Base-by-base conservation (phyloP, 2,797 vertebrate genomes). In the Esox masquinongy region DNA sequence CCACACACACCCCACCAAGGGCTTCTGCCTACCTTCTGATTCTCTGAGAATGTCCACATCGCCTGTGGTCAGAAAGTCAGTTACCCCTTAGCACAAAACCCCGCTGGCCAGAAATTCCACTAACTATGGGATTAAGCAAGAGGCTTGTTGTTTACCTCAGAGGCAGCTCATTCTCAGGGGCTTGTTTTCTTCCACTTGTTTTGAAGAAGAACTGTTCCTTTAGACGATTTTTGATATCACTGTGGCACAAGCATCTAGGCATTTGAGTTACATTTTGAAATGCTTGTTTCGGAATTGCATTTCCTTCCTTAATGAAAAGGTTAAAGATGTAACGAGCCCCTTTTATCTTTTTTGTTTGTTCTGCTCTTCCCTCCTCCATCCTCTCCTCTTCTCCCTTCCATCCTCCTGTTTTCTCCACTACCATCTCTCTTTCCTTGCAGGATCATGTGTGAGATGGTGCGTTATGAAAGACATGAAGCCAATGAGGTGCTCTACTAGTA, bases 401-500 rank as follows among this genome's bases (percentile, higher is more conserved):
- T 22, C 26, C 17, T 19, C 7, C 68, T 63, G 66, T 67, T 66
- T 56, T 34, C 39, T 75, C n/a, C 64, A 15, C 43, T 51, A n/a
- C 76, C 68, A 36, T 75, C 16, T 68, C 1, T 4, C n/a, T 70
- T 79, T 70, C 77, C 80, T 84, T 56, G 75, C 94, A 99, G 98
- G 91, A 94, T 98, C 79, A 99, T 99, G 97, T 99, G 98, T 82
- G 96, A 99, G 94, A 97, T 97, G 0, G 97, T 99, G 85, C 95
- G 98, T 78, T 99, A 99, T 0, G 97, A 99, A 90, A 93, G 97
- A 85, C 97, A 99, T 0, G 98, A 99, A 91, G 98, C 98, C 82
- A 99, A 99, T 73, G 97, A 99, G 95, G 97, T 99, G 78, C 92
- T 99, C 0, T 99, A 98, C 95, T 99, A 98, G 98, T 99, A 94